Evolutionary conservation across 2,113 vertebrate species (phyloP).

Genomic region (Rhynchomys soricoides): DNA sequence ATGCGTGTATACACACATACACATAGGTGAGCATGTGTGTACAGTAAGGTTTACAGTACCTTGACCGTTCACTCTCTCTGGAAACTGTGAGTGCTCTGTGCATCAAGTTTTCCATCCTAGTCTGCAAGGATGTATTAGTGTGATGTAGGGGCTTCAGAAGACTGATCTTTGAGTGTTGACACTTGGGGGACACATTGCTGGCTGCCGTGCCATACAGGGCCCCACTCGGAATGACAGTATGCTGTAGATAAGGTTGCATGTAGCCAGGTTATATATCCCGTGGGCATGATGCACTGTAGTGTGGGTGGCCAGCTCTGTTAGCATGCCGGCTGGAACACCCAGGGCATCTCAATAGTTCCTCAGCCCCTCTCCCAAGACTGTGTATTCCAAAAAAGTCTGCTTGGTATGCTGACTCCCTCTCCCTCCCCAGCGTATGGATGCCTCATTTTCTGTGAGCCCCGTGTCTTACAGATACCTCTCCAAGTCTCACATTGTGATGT

Average conservation of each 20-base stretch:
- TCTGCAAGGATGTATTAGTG: background rate
- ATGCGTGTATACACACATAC: fast-evolving
- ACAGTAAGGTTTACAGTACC: fast-evolving
- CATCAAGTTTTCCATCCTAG: background rate
- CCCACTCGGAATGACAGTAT: fast-evolving
- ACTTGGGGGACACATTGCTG: fast-evolving
- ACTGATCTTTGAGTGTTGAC: background rate
- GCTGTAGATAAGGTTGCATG: fast-evolving
- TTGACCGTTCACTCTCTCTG: background rate
- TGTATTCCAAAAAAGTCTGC: background rate
- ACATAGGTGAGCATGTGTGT: no score
- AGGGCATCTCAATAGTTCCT: background rate
- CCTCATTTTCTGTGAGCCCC: background rate
- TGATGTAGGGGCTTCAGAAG: background rate
- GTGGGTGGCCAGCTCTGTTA: background rate
- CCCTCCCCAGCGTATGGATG: fast-evolving
- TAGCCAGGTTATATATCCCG: background rate
- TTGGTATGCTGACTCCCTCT: background rate
- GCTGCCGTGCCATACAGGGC: fast-evolving
- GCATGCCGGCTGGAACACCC: background rate
- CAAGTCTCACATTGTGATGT: no score
- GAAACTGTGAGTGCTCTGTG: background rate
- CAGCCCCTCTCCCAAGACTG: background rate
- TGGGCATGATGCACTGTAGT: background rate
- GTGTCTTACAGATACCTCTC: no score